Evolutionary conservation across 2,797 vertebrate genomes (phyloP), one percentile per base, ranked within the genome.

Genomic region (Pelobates cultripes): DNA sequence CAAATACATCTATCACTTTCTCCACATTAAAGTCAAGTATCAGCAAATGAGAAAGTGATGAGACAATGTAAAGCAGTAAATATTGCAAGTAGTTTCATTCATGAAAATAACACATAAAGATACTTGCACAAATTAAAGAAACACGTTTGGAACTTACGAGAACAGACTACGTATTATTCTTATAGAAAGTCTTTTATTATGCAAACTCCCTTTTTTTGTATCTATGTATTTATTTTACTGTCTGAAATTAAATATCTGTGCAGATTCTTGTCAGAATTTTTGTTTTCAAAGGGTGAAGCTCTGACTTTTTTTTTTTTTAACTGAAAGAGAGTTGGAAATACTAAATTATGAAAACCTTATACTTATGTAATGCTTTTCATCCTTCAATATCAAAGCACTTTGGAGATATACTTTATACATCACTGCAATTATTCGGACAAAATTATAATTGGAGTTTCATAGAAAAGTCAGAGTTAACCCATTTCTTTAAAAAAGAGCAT

Each of bases 321-420:
- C 61, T 28, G 28, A 17, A 75, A 64, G 42, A 83, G 53, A 78
- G 57, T 70, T 75, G 77, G 72, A 79, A 79, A 79, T 79, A 78
- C 78, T 83, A 83, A 79, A 83, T 83, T 79, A 83, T 83, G 77
- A 79, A 83, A 83, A 79, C 77, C 44, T 76, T 75, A 45, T 66
- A 71, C 76, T 78, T 78, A 79, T 74, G 74, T 78, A 79, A 79
- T 75, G 72, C 82, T 79, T 75, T 83, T 83, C 82, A 83, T 83
- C 82, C 72, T 69, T 70, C 41, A 7, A 83, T 79, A 83, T 83
- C 82, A 83, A 83, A 83, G 82, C 40, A 45, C 67, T 79, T 70
- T 75, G 44, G 40, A 83, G 67, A 83, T 73, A 72, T 75, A 73
- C 45, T 68, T 75, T 57, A 57, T 72, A 84, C 72, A 84, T 75